Conservation (phyloP, 2,113 vertebrate species). For the Mastomys natalensis region DNA sequence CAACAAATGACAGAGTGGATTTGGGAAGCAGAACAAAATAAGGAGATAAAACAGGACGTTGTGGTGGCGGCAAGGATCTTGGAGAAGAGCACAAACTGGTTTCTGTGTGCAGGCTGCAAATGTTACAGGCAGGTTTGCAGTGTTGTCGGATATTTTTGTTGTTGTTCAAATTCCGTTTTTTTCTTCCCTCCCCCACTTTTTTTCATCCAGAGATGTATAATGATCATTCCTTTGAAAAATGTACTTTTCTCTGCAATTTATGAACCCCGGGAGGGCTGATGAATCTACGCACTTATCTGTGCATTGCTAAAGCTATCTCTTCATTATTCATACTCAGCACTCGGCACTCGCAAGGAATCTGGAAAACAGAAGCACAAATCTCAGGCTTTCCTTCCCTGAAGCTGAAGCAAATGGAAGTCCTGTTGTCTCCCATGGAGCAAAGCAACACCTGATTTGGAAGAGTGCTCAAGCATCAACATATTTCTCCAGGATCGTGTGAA, state of each 20-base stretch:
- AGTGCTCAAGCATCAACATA: background rate
- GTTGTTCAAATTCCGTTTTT: constrained; percentile 24
- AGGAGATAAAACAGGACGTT: constrained; percentile 81
- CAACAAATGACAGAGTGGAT: constrained; percentile 84
- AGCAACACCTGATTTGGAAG: background rate
- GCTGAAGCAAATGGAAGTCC: constrained; percentile 11
- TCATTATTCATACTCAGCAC: constrained; percentile 71
- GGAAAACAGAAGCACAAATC: constrained; percentile 51
- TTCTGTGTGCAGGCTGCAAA: constrained; percentile 74
- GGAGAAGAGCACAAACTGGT: constrained; percentile 72
- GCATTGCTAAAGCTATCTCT: constrained; percentile 51
- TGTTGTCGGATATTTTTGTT: background rate
- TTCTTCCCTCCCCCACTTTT: too few species aligned
- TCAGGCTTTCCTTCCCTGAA: background rate
- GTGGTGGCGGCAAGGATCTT: constrained; percentile 77
- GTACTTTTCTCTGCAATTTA: constrained; percentile 60
- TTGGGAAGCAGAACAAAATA: constrained; percentile 77
- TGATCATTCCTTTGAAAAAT: constrained; percentile 65
- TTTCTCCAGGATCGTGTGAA: constrained; percentile 11
- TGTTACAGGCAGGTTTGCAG: constrained; percentile 46
- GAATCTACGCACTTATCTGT: constrained; percentile 60
- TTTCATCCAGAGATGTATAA: constrained; percentile 35
- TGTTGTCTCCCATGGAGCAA: background rate
- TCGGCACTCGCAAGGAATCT: constrained; percentile 38
- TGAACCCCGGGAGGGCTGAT: constrained; percentile 55